Conservation (phyloP, 2,797 vertebrate genomes). For the Allobates femoralis region DNA sequence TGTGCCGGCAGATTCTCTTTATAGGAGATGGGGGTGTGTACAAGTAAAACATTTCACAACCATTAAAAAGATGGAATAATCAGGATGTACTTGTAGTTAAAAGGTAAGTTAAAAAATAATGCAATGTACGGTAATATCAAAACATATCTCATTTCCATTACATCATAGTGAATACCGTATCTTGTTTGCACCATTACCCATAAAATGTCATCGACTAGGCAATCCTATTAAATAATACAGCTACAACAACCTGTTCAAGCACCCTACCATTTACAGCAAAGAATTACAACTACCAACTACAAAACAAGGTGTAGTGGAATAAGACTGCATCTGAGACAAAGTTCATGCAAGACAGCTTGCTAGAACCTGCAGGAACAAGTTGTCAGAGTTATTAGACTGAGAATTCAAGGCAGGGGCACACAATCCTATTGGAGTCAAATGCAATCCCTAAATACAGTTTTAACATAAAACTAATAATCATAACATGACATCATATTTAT, state of each 20-base stretch:
- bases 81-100: too few relatives aligned
- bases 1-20: too few relatives aligned
- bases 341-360: not conserved
- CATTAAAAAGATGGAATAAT: not conserved
- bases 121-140: not conserved
- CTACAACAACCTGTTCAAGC: not conserved
- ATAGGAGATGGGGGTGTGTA: too few relatives aligned
- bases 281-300: not conserved
- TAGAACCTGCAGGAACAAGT: slow-evolving; percentile 9
- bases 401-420: not conserved
- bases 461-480: not conserved
- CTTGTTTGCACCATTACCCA: not conserved
- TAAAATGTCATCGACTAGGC: not conserved
- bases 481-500: not conserved
- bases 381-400: not conserved
- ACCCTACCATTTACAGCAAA: not conserved
- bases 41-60: not conserved
- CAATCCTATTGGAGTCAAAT: not conserved
- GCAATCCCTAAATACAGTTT: not conserved
- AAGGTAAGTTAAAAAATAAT: not conserved
- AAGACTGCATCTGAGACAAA: not conserved
- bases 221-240: not conserved
- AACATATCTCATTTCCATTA: not conserved
- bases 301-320: not conserved
- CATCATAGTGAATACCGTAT: not conserved